phyloP scores from a whole-genome alignment of 2,113 vertebrate genomes.

The Cavia aperea region DNA sequence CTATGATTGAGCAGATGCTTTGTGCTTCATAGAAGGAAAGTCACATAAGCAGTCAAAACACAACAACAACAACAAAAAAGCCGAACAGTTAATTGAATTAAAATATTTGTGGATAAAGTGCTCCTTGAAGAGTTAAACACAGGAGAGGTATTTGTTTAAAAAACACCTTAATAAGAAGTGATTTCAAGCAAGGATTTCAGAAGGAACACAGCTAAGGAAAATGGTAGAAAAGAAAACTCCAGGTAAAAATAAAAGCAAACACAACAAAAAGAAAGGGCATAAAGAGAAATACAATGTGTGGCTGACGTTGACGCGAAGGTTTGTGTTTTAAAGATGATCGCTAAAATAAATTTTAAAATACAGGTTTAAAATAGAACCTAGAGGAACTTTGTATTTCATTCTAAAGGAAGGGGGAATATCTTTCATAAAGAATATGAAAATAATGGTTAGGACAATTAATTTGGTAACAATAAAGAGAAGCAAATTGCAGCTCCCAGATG shows the following conservation, averaged over 20 bases:
- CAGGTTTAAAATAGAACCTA: not conserved
- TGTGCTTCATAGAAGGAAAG: not conserved
- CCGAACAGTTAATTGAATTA: not conserved
- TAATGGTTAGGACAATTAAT: not conserved
- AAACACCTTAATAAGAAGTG: not conserved
- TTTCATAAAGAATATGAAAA: not conserved
- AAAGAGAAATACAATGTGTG: not conserved
- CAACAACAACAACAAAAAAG: not conserved
- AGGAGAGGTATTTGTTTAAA: not conserved
- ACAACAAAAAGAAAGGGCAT: fast-evolving
- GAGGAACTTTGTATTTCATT: not conserved
- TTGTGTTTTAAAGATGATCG: not conserved
- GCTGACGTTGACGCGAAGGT: not conserved
- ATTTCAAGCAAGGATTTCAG: not conserved
- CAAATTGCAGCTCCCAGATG: no score
- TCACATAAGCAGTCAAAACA: not conserved
- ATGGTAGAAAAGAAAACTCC: not conserved
- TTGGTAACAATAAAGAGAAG: not conserved
- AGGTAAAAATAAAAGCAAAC: not conserved
- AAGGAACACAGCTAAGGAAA: not conserved
- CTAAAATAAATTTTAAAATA: not conserved
- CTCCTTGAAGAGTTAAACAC: not conserved
- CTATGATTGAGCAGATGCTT: not conserved
- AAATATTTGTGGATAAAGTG: not conserved
- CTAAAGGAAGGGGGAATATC: not conserved